phyloP scores from a whole-genome alignment of 2,888 invertebrate genomes.

The Hypolimnas misippus region DNA sequence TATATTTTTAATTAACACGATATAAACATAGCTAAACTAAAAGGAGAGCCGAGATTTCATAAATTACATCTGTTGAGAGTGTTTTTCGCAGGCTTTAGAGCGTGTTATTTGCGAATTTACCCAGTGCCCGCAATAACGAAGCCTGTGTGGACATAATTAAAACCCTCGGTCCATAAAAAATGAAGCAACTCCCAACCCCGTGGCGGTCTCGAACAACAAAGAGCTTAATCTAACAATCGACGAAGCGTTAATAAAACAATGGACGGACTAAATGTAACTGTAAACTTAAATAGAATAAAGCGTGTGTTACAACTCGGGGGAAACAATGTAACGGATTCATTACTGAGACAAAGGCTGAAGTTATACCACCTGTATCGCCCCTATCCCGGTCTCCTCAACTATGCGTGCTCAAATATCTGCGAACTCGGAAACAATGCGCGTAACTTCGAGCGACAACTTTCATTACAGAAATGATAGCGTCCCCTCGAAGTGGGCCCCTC shows the following conservation, averaged over 20 bases:
- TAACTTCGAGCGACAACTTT: conserved; percentile 36
- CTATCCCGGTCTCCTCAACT: conserved; percentile 42
- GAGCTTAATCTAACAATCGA: conserved; percentile 33
- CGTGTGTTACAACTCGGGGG: conserved; percentile 39
- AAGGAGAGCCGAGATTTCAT: neutral
- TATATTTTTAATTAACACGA: neutral
- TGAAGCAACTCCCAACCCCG: conserved; percentile 18
- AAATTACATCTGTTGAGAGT: conserved; percentile 4
- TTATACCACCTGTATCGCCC: conserved; percentile 45
- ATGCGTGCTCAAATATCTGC: conserved; percentile 42
- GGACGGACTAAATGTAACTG: conserved; percentile 34
- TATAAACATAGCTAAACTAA: conserved; percentile 2
- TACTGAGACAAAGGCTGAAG: conserved; percentile 50
- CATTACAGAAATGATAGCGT: conserved; percentile 38
- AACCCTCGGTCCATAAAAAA: conserved; percentile 27
- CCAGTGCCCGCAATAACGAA: conserved; percentile 14
- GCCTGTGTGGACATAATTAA: conserved; percentile 30
- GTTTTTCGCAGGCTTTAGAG: neutral
- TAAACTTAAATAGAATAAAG: conserved; percentile 46
- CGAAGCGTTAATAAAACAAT: conserved; percentile 29
- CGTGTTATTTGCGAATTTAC: conserved; percentile 15
- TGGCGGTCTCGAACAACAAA: conserved; percentile 23
- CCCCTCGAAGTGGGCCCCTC: conserved; percentile 27
- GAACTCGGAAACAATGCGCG: conserved; percentile 40
- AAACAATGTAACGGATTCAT: conserved; percentile 51